Conservation (phyloP, 1,140 invertebrate species). For the Atta colombica region DNA sequence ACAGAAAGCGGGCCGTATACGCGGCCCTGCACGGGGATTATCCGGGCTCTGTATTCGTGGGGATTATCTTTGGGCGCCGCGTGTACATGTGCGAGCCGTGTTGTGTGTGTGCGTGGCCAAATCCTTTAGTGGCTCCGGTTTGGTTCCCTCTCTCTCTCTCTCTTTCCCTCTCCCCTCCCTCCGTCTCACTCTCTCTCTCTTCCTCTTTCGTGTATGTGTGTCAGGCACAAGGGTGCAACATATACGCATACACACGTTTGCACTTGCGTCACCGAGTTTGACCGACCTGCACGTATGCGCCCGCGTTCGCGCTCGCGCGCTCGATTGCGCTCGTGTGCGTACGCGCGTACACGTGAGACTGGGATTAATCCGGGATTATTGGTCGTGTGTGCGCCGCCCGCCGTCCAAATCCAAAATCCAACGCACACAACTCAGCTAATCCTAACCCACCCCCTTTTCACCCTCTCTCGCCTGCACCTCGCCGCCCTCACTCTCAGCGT, state of each 20-base stretch:
- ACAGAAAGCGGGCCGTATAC: slow-evolving; percentile 71
- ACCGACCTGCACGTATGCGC: slow-evolving; percentile 66
- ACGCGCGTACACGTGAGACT: slow-evolving; percentile 67
- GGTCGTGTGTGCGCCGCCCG: slow-evolving; percentile 78
- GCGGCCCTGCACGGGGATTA: slow-evolving; percentile 83
- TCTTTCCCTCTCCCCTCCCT: background rate
- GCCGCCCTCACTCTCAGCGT: slow-evolving; percentile 54
- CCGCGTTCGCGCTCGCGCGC: slow-evolving; percentile 49
- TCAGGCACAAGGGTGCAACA: slow-evolving; percentile 25
- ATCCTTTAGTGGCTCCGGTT: slow-evolving; percentile 78
- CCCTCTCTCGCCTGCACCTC: slow-evolving; percentile 30
- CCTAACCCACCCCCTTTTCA: slow-evolving; percentile 75
- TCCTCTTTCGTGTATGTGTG: slow-evolving; percentile 21
- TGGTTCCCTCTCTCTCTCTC: slow-evolving; percentile 29
- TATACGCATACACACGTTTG: slow-evolving; percentile 29
- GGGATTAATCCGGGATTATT: slow-evolving; percentile 85
- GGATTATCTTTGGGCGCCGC: slow-evolving; percentile 83
- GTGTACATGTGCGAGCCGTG: slow-evolving; percentile 71
- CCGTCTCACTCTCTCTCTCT: slow-evolving; percentile 25
- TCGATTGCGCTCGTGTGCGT: slow-evolving; percentile 58
- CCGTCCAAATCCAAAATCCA: slow-evolving; percentile 85
- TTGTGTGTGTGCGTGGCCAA: slow-evolving; percentile 75
- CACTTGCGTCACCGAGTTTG: slow-evolving; percentile 69
- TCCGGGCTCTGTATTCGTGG: slow-evolving; percentile 84
- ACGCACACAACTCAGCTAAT: slow-evolving; percentile 85